phyloP scores from a whole-genome alignment of 2,888 invertebrate genomes.

The Kryphioiulus occultus region DNA sequence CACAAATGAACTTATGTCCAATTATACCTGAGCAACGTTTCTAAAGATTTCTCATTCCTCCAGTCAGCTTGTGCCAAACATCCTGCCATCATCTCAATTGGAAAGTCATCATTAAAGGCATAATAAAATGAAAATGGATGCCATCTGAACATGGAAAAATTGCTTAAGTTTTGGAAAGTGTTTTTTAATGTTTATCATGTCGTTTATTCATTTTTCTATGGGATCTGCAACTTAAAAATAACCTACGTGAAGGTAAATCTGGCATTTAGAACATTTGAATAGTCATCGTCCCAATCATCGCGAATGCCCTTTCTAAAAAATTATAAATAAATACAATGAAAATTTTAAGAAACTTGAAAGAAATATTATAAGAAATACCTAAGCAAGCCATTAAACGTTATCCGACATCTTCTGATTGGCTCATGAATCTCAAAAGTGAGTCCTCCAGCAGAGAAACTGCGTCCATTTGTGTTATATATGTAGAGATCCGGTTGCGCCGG shows the following conservation, averaged over 20 bases:
- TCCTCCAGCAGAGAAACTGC: slow-evolving; percentile 59
- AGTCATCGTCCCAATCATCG: background rate
- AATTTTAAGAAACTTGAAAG: background rate
- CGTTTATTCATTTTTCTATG: no score
- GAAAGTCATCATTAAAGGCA: slow-evolving; percentile 13
- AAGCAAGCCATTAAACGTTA: slow-evolving; percentile 76
- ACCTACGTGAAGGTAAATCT: background rate
- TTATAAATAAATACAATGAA: no score
- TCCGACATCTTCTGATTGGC: slow-evolving; percentile 69
- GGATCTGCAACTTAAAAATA: no score
- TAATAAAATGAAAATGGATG: slow-evolving; percentile 16
- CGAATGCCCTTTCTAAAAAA: background rate
- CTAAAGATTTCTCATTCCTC: background rate
- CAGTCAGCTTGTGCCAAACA: slow-evolving; percentile 12
- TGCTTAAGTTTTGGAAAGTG: no score
- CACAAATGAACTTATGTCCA: background rate
- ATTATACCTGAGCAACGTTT: background rate
- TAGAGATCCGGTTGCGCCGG: slow-evolving; percentile 69
- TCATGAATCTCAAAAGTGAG: slow-evolving; percentile 72
- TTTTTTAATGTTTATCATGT: no score
- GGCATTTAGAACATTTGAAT: background rate
- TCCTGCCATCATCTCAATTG: background rate
- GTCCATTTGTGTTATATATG: slow-evolving; percentile 61
- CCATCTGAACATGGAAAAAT: background rate
- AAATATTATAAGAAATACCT: slow-evolving; percentile 57